Evolutionary conservation across 2,797 vertebrate genomes (phyloP).

Genomic region (Cryptoprocta ferox): DNA sequence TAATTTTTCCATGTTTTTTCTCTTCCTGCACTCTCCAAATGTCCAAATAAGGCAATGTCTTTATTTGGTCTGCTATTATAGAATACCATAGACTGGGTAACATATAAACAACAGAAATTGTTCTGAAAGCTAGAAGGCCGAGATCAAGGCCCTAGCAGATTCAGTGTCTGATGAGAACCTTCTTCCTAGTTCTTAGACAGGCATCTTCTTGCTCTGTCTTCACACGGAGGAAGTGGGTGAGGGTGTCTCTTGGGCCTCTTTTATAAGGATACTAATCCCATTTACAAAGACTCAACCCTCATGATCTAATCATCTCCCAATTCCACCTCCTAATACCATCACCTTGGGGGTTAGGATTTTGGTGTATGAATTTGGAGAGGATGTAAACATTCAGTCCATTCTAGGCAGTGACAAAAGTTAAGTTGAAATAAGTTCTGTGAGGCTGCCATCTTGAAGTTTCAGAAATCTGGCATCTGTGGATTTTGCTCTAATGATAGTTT

Average conservation of each 20-base stretch:
- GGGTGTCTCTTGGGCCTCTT: neutral
- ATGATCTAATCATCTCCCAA: neutral
- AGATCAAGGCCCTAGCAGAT: neutral
- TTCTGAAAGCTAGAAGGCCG: neutral
- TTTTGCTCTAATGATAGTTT: conserved; percentile 11
- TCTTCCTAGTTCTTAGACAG: neutral
- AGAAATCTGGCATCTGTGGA: neutral
- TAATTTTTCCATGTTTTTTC: neutral
- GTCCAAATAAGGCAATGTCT: neutral
- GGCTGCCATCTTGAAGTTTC: neutral
- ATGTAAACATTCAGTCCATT: neutral
- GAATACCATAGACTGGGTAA: neutral
- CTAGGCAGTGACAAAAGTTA: neutral
- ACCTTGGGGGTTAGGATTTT: neutral
- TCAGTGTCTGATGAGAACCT: neutral
- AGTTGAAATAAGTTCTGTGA: neutral
- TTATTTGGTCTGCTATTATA: neutral
- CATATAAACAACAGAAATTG: neutral
- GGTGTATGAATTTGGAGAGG: neutral
- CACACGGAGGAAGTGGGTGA: neutral
- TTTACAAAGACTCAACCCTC: neutral
- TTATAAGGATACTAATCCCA: neutral
- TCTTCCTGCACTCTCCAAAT: neutral
- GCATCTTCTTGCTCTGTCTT: neutral
- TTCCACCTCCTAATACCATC: neutral